Percentiles rank a stretch among this genome's conserved stretches.
These are phyloP conservation scores for Peromyscus nudipes DNA, from an alignment of 2,797 vertebrate genomes.

Conservation along the genomic window DNA sequence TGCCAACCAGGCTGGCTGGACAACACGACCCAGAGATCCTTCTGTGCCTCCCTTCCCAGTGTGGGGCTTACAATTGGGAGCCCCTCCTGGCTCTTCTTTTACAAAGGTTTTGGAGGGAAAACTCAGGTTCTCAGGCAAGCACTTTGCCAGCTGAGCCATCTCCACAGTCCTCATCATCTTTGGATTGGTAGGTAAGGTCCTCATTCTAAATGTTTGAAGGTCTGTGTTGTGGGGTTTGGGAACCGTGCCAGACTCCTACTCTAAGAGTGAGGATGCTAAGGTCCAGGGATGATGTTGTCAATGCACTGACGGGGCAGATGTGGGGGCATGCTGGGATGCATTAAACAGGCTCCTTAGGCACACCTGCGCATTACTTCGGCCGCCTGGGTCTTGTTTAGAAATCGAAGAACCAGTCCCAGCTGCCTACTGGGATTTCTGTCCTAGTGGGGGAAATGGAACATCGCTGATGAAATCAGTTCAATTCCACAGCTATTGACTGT, in stretches of 20 bases:
- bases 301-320: neutral
- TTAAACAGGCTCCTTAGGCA: neutral
- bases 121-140: neutral
- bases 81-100: neutral
- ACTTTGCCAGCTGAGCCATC: neutral
- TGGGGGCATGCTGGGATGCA: rapidly evolving
- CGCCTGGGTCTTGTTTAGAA: neutral
- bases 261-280: neutral
- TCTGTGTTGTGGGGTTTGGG: neutral
- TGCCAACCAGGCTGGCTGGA: neutral
- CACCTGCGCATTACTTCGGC: neutral
- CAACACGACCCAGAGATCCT: neutral
- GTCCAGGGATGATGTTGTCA: neutral
- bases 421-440: slow-evolving; percentile 47
- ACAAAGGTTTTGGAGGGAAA: neutral
- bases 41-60: no score
- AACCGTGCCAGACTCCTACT: neutral
- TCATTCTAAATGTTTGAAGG: neutral
- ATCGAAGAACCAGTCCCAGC: neutral
- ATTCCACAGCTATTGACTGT: neutral
- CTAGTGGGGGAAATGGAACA: neutral
- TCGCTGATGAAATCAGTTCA: neutral
- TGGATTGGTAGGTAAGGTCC: neutral
- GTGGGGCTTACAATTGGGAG: neutral
- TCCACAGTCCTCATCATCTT: neutral